Evolutionary conservation across 2,888 invertebrate species (phyloP), one percentile per base, ranked within the genome.

Genomic region (Cremastinae sp.): DNA sequence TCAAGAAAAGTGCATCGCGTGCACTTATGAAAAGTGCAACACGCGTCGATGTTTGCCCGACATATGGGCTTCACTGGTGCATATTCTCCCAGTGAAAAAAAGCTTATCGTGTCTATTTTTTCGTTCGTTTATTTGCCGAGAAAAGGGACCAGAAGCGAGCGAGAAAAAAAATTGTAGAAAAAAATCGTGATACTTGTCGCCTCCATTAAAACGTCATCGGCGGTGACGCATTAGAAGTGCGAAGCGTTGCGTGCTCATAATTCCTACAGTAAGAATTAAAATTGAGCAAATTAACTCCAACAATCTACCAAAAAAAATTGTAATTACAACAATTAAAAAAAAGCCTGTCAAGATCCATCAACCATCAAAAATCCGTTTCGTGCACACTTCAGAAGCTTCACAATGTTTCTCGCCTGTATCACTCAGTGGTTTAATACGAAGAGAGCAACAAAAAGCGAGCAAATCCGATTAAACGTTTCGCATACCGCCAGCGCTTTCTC

Each of bases 401-500:
- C 16, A 3, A n/a, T 28, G 39, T 20, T 18, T 16, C 43, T 20
- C 5, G 28, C 10, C 45, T 41, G 43, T 59, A 55, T 41, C 7
- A 20, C 43, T 49, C 37, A 49, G 16, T 55, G 55, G 66, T 61
- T 59, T 47, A 3, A 68, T 58, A 37, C 37, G 39, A 10, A 62
- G 39, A 41, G 49, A 45, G 65, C 65, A 35, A 70, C 59, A 47
- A 70, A 53, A 69, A 61, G 73, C 68, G 71, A 78, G 74, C 66
- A 78, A 80, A 80, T 79, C 80, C 80, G 80, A 80, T 80, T 80
- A 80, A 80, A 78, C 59, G 73, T 64, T 71, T 70, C 56, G 61
- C 75, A 71, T 71, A 75, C 55, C 70, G 65, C 49, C 28, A 45
- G 41, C 43, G 56, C 37, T 47, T 22, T 39, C 58, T 68, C 47